These are phyloP conservation scores for Herminia tarsipennalis DNA, from an alignment of 2,888 invertebrate genomes.

Conservation along the genomic window DNA sequence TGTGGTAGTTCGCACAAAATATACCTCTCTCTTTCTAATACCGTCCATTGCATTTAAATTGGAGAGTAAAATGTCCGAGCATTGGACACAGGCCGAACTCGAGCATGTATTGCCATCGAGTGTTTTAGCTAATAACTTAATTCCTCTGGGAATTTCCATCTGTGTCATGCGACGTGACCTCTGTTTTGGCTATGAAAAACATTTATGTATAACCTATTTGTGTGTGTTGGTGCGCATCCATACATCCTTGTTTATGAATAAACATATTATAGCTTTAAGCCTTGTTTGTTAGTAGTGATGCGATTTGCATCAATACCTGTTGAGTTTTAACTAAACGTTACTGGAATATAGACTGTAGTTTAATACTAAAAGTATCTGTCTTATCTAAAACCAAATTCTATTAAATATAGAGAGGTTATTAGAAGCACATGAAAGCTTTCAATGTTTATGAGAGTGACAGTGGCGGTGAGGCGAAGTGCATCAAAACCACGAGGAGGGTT, in stretches of 20 bases:
- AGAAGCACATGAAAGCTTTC: too few relatives aligned
- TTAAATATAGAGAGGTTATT: too few relatives aligned
- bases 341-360: too few relatives aligned
- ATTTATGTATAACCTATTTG: conserved; percentile 36
- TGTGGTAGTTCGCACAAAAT: conserved; percentile 48
- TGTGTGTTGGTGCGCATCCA: conserved; percentile 1
- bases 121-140: conserved; percentile 82
- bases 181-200: conserved; percentile 42
- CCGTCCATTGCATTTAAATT: conserved; percentile 82
- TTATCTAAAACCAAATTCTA: too few relatives aligned
- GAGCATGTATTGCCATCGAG: conserved; percentile 67
- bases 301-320: too few relatives aligned
- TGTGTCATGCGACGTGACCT: conserved; percentile 51
- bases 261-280: too few relatives aligned
- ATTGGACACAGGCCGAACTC: conserved; percentile 50
- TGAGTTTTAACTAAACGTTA: too few relatives aligned
- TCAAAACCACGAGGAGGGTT: too few relatives aligned
- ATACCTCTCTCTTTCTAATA: conserved; percentile 71
- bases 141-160: conserved; percentile 77
- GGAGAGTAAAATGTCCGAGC: conserved; percentile 75
- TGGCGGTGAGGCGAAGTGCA: too few relatives aligned
- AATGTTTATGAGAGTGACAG: too few relatives aligned
- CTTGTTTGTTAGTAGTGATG: too few relatives aligned
- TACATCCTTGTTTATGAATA: not conserved
- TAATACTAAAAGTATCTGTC: too few relatives aligned